Conservation (phyloP, 2,113 vertebrate genomes). For the Typhlomys cinereus region DNA sequence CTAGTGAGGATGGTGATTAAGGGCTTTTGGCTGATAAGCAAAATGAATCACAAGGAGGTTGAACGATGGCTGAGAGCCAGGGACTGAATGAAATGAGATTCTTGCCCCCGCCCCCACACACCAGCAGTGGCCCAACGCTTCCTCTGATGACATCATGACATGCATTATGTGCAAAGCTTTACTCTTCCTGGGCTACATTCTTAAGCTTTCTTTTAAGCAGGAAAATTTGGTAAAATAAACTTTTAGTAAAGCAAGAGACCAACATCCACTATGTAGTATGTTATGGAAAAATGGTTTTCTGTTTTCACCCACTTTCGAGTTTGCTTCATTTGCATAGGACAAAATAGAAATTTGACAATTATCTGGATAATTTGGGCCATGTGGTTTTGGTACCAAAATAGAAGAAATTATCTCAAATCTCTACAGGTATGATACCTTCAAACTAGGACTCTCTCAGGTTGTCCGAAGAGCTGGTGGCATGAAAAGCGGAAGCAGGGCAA, state of each 20-base stretch:
- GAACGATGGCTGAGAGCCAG: constrained; percentile 52
- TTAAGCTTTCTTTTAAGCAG: constrained; percentile 5
- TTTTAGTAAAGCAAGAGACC: background rate
- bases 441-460: background rate
- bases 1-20: constrained; percentile 44
- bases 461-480: background rate
- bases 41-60: constrained; percentile 58
- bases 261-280: background rate
- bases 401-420: background rate
- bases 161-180: constrained; percentile 15
- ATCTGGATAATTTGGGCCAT: background rate
- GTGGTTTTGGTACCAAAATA: background rate
- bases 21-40: constrained; percentile 57
- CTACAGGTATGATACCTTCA: background rate
- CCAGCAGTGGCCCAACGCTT: background rate
- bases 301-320: background rate
- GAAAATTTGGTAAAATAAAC: constrained; percentile 32
- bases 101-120: background rate
- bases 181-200: background rate
- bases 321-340: background rate
- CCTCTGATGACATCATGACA: background rate
- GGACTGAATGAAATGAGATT: constrained; percentile 59
- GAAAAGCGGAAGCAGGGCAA: background rate
- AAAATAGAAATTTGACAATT: background rate
- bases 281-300: background rate